These are phyloP conservation scores for Botrylloides violaceus DNA, from an alignment of 23 tunicate species.

Conservation along the genomic window DNA sequence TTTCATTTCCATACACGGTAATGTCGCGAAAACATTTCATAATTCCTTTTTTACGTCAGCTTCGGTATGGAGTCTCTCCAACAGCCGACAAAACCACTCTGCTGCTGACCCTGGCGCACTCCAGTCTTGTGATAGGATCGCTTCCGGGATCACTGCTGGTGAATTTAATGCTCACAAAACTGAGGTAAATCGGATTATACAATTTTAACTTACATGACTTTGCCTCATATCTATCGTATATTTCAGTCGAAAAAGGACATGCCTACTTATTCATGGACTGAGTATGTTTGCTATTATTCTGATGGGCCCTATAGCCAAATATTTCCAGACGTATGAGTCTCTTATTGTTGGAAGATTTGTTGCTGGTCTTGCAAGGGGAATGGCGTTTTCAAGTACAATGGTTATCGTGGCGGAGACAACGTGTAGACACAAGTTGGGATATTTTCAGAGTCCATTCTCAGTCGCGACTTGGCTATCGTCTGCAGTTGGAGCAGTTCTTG, in stretches of 20 bases:
- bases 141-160: no score
- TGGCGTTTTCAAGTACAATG: neutral
- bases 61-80: no score
- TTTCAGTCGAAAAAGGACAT: constrained; percentile 11
- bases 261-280: neutral
- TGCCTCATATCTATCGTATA: no score
- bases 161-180: no score
- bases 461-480: neutral
- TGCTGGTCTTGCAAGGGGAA: neutral
- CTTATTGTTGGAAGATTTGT: constrained; percentile 13
- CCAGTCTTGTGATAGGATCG: no score
- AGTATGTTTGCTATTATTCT: neutral
- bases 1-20: no score
- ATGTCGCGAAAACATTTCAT: no score
- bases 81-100: no score
- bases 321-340: neutral
- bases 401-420: constrained; percentile 8
- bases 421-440: neutral
- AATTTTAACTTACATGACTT: no score
- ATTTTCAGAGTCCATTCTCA: constrained; percentile 2
- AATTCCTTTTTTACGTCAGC: no score
- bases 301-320: constrained; percentile 9
- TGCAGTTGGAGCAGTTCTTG: constrained; percentile 2
- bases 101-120: no score
- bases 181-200: no score